phyloP scores from a whole-genome alignment of 2,888 invertebrate species.

The Drosophila nigritarsus region DNA sequence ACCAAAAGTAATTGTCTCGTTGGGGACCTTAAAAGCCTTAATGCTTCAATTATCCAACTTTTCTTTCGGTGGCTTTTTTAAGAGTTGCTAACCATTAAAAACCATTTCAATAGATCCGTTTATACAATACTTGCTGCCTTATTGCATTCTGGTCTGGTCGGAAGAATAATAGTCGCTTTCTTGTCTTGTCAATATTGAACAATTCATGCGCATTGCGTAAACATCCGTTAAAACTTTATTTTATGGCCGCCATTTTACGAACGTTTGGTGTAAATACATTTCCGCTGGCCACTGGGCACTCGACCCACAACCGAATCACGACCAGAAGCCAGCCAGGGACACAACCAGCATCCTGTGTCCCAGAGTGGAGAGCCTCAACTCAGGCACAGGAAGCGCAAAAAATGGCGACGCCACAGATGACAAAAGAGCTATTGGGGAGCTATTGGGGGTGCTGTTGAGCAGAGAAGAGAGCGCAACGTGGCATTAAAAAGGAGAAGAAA shows the following conservation, averaged over 20 bases:
- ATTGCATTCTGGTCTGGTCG: background rate
- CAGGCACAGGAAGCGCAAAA: conserved; percentile 66
- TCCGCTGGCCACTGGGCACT: conserved; percentile 58
- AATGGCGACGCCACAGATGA: conserved; percentile 70
- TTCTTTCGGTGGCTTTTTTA: conserved; percentile 9
- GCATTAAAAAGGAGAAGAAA: background rate
- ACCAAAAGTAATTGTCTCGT: background rate
- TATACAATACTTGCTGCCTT: background rate
- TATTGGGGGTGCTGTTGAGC: conserved; percentile 8
- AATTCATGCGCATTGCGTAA: conserved; percentile 80
- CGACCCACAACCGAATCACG: conserved; percentile 22
- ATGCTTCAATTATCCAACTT: conserved; percentile 21
- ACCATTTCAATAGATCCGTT: conserved; percentile 50
- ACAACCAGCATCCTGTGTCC: conserved; percentile 9
- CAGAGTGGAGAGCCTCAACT: conserved; percentile 31
- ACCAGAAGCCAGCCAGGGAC: conserved; percentile 22
- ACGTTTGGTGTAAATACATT: conserved; percentile 78
- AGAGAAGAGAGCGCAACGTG: conserved; percentile 14
- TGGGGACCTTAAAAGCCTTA: conserved; percentile 3
- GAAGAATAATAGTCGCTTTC: conserved; percentile 60
- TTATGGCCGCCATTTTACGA: conserved; percentile 78
- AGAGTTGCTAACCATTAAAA: conserved; percentile 52
- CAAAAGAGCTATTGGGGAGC: conserved; percentile 42
- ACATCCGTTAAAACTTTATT: conserved; percentile 80
- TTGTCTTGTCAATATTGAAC: conserved; percentile 79